Evolutionary conservation across 2,113 vertebrate genomes (phyloP).

Genomic region (Phocoena sinus): DNA sequence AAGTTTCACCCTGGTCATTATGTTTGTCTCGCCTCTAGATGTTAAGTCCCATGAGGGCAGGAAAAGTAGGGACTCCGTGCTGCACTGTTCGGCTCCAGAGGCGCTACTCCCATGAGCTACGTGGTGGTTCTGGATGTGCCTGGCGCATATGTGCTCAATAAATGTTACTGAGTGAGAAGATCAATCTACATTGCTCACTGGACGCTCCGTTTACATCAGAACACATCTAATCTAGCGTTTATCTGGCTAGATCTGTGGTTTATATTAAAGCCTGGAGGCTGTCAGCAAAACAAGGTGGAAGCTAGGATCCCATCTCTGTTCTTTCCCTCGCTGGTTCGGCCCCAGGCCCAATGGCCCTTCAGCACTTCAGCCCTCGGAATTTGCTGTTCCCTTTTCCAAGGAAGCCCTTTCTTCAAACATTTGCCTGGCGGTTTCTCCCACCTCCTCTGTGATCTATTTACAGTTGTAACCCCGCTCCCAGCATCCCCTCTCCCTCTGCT

Average conservation of each 20-base stretch:
- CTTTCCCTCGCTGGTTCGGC: not conserved
- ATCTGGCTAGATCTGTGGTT: not conserved
- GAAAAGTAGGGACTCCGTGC: not conserved
- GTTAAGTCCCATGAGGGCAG: not conserved
- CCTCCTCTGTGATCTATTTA: not conserved
- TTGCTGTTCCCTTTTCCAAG: not conserved
- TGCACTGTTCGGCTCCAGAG: not conserved
- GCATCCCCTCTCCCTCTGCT: not conserved
- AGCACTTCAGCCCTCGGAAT: not conserved
- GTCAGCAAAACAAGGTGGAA: not conserved
- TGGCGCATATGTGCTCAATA: not conserved
- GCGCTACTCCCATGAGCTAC: fast-evolving
- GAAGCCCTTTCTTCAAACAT: not conserved
- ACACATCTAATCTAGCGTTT: not conserved
- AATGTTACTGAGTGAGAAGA: not conserved
- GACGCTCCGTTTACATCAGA: not conserved
- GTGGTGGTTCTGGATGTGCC: not conserved
- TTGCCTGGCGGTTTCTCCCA: not conserved
- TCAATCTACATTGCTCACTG: not conserved
- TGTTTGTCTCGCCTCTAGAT: not conserved
- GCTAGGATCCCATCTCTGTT: not conserved
- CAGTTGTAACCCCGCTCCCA: not conserved
- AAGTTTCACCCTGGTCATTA: not conserved
- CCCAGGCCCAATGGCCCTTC: not conserved
- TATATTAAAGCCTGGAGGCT: not conserved